Base-by-base conservation (phyloP, 2,797 vertebrate genomes). In the Cyclura pinguis region DNA sequence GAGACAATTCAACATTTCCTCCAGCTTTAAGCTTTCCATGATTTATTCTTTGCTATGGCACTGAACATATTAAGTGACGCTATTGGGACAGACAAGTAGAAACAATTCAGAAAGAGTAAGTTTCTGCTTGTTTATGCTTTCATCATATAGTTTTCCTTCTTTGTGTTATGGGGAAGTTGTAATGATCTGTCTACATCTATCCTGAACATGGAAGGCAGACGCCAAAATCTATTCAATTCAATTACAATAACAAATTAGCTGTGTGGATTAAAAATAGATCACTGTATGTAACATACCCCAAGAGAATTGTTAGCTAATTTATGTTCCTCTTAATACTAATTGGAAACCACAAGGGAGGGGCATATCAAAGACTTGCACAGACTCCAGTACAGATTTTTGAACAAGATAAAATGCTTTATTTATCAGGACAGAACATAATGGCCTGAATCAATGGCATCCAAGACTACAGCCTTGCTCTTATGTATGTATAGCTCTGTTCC, bases 221-320 rank as follows among this genome's bases (percentile, higher is more conserved):
- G 85, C n/a, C 76, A 32, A 59, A 84, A 85, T 77, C 35, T 38
- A 42, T 85, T 59, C 32, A 1, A 88, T 85, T 35, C 13, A 90
- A 67, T 84, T 90, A 47, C n/a, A 84, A 78, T 57, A 87, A 93
- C 4, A 20, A 88, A 93, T 92, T 89, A 87, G 90, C 90, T 84
- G 89, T 1, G 62, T 2, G 35, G 35, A 59, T 89, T 93, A 84
- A 92, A 94, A 94, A 92, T 35, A 92, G 47, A 89, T 18, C 84
- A 74, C 22, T 62, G 4, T 0, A 0, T 88, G 80, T 20, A 14
- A 35, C 74, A 81, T 4, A 0, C 0, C 52, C 86, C 47, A n/a
- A 57, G 20, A 92, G 64, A 92, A 85, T 29, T 50, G 24, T 73
- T 86, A 95, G 0, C 47, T 32, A 89, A 93, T 93, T 92, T 77